Evolutionary conservation across 2,888 invertebrate genomes (phyloP), one percentile per base, ranked within the genome.

Genomic region (Augochlorella aurata): DNA sequence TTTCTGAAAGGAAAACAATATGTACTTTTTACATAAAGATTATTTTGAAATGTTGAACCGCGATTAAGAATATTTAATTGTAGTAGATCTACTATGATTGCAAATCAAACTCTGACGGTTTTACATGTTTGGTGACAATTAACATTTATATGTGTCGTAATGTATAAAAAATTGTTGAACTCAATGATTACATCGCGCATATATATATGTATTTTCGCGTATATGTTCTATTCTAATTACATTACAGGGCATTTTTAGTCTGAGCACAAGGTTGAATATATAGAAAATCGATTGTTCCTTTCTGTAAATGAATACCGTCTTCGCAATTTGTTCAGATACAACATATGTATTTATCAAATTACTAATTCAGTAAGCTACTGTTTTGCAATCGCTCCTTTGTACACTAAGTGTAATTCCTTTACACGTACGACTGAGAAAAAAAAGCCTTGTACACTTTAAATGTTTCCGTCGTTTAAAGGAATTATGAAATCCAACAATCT

Each of bases 71-170:
- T 73, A n/a, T 44, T 47, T 58, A 45, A 45, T 73, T 70, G 21
- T 9, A 38, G 29, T 44, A 47, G 24, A 50, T 21, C 18, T 49
- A 24, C n/a, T 2, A 61, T 52, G 67, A 77, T 82, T 77, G 65
- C 77, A 71, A 71, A 67, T 75, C 44, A 82, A 82, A 63, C 72
- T 70, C 49, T 73, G 21, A 74, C 29, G 12, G n/a, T 73, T 85
- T 77, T 66, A 72, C 50, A 68, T 73, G 24, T 66, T 72, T 67
- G 50, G 54, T 68, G 69, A 61, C 50, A 68, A 72, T 79, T 79
- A 68, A 65, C 58, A 76, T 66, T 63, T 82, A 21, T 78, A 69
- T 74, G 74, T 65, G 74, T 52, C 67, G 61, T 77, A 38, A 54
- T 69, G 54, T 66, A 70, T 81, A 44, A 9, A 69, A n/a, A 52